A percentile compares a stretch with the other conserved stretches of the same genome.
phyloP scores from a whole-genome alignment of 2,113 vertebrate genomes.

The Xenus cinereus region DNA sequence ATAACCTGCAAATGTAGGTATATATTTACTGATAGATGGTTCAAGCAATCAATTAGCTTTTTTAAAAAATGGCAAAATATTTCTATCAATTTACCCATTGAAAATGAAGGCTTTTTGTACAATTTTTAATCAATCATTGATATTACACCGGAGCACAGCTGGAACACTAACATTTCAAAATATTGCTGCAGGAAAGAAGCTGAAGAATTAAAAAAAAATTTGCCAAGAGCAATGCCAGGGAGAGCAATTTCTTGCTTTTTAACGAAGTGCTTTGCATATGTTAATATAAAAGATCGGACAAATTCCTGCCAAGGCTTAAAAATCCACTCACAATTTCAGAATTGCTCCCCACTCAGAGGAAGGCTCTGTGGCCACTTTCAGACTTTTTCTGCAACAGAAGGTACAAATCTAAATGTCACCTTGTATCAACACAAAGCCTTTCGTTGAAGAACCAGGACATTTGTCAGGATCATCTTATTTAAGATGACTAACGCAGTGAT shows the following conservation, averaged over 20 bases:
- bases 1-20: neutral
- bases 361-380: neutral
- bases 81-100: neutral
- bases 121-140: neutral
- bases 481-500: neutral
- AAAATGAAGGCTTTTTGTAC: neutral
- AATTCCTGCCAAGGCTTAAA: neutral
- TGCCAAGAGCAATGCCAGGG: neutral
- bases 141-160: neutral
- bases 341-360: neutral
- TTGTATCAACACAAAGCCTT: neutral
- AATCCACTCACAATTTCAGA: neutral
- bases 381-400: neutral
- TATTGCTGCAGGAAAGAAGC: neutral
- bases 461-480: neutral
- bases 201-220: neutral
- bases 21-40: neutral
- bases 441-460: neutral
- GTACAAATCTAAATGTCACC: conserved; percentile 6
- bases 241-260: neutral
- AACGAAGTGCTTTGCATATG: neutral
- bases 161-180: neutral
- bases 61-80: neutral
- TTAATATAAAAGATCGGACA: neutral
- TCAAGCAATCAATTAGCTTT: neutral